Base-by-base conservation (phyloP, 2,113 vertebrate genomes). In the Sula dactylatra region DNA sequence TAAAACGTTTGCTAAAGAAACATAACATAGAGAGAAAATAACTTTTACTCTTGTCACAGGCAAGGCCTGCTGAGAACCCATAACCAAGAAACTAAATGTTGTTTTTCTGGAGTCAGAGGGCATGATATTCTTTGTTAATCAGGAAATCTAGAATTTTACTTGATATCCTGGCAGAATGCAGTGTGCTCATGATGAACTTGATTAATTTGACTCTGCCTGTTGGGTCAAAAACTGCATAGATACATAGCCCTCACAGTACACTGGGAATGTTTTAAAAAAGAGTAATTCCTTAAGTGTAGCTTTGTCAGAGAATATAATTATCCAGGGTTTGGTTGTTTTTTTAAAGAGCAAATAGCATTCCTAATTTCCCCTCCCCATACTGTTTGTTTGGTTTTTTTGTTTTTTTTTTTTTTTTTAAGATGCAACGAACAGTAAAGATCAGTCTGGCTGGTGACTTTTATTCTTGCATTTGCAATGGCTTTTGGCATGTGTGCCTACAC, bases 1-100 rank as follows among this genome's bases (percentile, higher is more conserved):
- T 79, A 93, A 97, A 97, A 92, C 88, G 86, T 97, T 96, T 95
- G 52, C 83, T 96, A 76, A 96, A 97, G 89, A 95, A 98, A 97
- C 86, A 96, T 93, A 97, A 81, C 94, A 92, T 9, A 87, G 72
- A 86, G 81, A 94, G 93, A 97, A 98, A 97, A 84, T 93, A 80
- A 91, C 90, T 97, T 91, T 81, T 90, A 76, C 84, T 96, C 84
- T 86, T 93, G 61, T 94, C 49, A 93, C 71, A 93, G 97, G 55
- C 34, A 94, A 96, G 73, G 88, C 83, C 73, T 87, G 89, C 87
- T 91, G 92, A 94, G 94, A 96, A 65, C 70, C 76, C 74, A 90
- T 80, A 95, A 93, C 50, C 40, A 92, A 92, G 78, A 95, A 74
- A 86, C 44, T 71, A 96, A 95, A 93, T 71, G 78, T 84, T 96